Base-by-base conservation (phyloP, 2,888 invertebrate genomes). In the Drosophila melanosoma region DNA sequence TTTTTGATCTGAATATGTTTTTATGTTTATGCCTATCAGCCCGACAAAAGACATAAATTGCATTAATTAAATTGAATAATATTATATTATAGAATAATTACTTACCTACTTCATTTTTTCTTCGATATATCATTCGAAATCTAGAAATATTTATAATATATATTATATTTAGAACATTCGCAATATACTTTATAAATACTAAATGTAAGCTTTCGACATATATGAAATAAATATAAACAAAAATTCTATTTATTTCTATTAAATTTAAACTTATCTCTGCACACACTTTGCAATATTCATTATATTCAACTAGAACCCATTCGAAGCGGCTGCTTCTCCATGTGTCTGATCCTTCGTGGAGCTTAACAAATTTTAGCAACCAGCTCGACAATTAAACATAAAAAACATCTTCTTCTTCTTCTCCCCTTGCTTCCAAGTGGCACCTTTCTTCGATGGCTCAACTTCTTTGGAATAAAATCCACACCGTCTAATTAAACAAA, bases 401-500 rank as follows among this genome's bases (percentile, higher is more conserved):
- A 84, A 84, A 83, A 84, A 76, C 74, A 68, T 61, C 48, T 53
- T 54, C 48, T 54, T 5, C 67, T 12, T 20, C 35, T 36, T 51
- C 69, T 6, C 29, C 69, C 29, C 29, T 6, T 49, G 36, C 10
- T 45, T 17, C 52, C 52, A 40, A 32, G 48, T 69, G 38, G 38
- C 52, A 56, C 54, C 53, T 57, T 65, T 48, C 61, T 70, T 35
- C 56, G 58, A 20, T 62, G 56, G 56, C 69, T 70, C 61, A 69
- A 72, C 64, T 72, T 56, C 69, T 65, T 81, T 74, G 70, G 71
- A 81, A 81, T 82, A 87, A 87, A 87, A 79, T 84, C 87, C 83
- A 83, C 86, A 86, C 77, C 83, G 83, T 85, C 84, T 86, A 86
- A 86, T 86, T 86, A 88, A 86, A 87, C 87, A 88, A 86, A 80